Conservation (phyloP, 2,888 invertebrate genomes). For the Pteria penguin region DNA sequence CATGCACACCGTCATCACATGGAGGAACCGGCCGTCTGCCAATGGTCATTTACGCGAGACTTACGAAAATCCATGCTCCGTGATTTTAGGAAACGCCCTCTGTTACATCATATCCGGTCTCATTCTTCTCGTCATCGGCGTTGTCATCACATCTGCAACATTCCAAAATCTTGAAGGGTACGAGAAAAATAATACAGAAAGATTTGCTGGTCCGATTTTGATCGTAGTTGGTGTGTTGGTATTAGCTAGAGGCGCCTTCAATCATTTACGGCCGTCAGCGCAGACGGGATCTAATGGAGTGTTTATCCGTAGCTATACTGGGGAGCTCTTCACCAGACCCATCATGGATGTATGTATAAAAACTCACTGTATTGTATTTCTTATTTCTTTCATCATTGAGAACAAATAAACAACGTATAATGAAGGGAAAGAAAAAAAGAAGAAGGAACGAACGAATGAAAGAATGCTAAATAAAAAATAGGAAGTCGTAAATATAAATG, state of each 20-base stretch:
- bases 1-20: conserved; percentile 63
- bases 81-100: conserved; percentile 65
- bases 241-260: conserved; percentile 67
- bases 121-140: conserved; percentile 68
- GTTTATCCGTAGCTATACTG: conserved; percentile 56
- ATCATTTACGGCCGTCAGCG: conserved; percentile 36
- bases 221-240: conserved; percentile 68
- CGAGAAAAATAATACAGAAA: conserved; percentile 62
- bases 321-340: conserved; percentile 60
- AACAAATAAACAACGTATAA: no score
- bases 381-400: no score
- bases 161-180: conserved; percentile 69
- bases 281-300: conserved; percentile 38
- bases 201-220: conserved; percentile 69
- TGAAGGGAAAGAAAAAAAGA: no score
- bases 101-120: conserved; percentile 71
- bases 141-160: conserved; percentile 70
- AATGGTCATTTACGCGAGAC: conserved; percentile 35
- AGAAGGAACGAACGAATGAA: no score
- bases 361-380: no score
- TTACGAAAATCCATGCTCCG: conserved; percentile 63
- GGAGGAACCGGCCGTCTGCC: conserved; percentile 59
- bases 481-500: no score
- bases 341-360: conserved; percentile 54
- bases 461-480: no score